Base-by-base conservation (phyloP, 2,113 vertebrate species). In the Nyctibius bracteatus region DNA sequence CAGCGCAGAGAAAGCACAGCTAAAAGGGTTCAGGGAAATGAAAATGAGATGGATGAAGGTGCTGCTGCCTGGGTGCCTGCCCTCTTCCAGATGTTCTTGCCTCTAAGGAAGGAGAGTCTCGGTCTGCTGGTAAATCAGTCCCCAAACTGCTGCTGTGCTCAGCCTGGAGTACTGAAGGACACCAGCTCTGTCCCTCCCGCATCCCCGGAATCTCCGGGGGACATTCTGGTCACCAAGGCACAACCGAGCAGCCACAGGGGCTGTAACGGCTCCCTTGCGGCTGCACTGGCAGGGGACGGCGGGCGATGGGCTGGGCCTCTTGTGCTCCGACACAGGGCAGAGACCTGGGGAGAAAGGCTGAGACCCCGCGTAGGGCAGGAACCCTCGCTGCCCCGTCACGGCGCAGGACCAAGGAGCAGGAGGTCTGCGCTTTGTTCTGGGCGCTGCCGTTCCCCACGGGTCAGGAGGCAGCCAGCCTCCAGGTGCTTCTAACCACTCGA, bases 11-110 rank as follows among this genome's bases (percentile, higher is more conserved):
- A 39, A 81, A 83, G 61, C 44, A 84, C 58, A 83, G 83, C 89
- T 84, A 70, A 47, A 90, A 86, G 39, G 80, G 83, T n/a, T 84
- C 77, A 59, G 65, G 91, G 54, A 83, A 74, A 94, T 46, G 88
- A 57, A 80, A 88, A 88, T 43, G 86, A 89, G 86, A 84, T 47
- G 93, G 83, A 68, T 87, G 86, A 71, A 94, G 94, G 89, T 89
- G 89, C 86, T 88, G 55, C 77, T 81, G 92, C 77, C 43, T 23
- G 12, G 90, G 47, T 4, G 5, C 9, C 85, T 90, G 67, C 61
- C 51, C 59, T 81, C 37, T 33, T 70, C 77, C 89, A 86, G 52
- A 89, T 61, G 81, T 79, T 85, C 44, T 19, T 41, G 68, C 39
- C 90, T 55, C 22, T 28, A 21, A 66, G 68, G 27, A 75, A 63